Conservation (phyloP, 2,113 vertebrate species). For the Trachemys scripta region DNA sequence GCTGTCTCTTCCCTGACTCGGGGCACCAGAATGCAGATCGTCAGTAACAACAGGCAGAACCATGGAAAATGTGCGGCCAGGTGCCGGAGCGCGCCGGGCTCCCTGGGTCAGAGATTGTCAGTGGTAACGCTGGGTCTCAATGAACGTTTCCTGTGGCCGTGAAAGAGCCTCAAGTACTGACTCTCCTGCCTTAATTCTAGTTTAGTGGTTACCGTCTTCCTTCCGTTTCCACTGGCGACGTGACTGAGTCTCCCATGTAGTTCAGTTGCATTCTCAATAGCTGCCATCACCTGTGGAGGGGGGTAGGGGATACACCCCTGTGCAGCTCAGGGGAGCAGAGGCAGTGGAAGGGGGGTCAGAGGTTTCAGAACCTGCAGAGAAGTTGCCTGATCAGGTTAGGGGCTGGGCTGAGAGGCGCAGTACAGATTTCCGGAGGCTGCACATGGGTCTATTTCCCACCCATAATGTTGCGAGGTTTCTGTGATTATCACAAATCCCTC, state of each 20-base stretch:
- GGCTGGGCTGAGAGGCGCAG: neutral
- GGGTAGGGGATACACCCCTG: neutral
- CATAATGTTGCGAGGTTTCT: neutral
- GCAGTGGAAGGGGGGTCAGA: neutral
- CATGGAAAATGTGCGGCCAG: neutral
- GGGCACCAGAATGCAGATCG: too few relatives aligned
- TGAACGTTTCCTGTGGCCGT: neutral
- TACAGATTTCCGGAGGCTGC: neutral
- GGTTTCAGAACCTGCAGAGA: neutral
- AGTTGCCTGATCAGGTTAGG: neutral
- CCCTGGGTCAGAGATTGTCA: too few relatives aligned
- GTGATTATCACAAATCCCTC: neutral
- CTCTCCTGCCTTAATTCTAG: neutral
- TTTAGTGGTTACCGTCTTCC: neutral
- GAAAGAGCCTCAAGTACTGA: neutral
- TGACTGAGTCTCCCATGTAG: neutral
- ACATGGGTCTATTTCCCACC: neutral
- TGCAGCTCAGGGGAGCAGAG: neutral
- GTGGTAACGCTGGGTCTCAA: neutral
- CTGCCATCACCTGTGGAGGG: neutral
- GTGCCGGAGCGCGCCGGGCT: neutral
- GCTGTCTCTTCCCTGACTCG: too few relatives aligned
- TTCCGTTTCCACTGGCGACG: neutral
- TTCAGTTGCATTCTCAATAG: neutral
- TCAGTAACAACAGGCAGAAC: too few relatives aligned